Base-by-base conservation (phyloP, 2,888 invertebrate genomes). In the Mythimna lalbum region DNA sequence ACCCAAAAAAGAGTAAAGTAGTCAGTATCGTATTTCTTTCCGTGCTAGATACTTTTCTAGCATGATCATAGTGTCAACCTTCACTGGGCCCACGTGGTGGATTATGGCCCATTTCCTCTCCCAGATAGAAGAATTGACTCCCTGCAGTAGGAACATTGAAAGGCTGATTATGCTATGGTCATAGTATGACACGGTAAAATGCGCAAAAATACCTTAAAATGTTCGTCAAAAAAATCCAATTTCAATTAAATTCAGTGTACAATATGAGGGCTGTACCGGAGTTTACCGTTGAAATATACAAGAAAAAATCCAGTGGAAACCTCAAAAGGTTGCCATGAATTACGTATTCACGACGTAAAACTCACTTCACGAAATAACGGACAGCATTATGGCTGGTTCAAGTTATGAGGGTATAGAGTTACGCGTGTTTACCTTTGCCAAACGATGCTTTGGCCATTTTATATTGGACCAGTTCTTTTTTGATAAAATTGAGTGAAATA, bases 281-380 rank as follows among this genome's bases (percentile, higher is more conserved):
- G 60, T 76, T 76, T 68, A 69, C 71, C 36, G 69, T 64, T 69
- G 78, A 72, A 73, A 81, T 75, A 73, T 80, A 75, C 70, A 84
- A 62, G 74, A 75, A 83, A 84, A 89, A 88, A 82, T 82, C 79
- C 86, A 80, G 80, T 85, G 63, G 78, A 86, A 88, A 87, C 87
- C 84, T 86, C 85, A 84, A 87, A 86, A 86, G 86, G 86, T 87
- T 84, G 83, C 69, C 78, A 84, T 83, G 85, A 86, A 90, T 90
- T 90, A 90, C 88, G 90, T 90, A 90, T 90, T 90, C 90, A 89
- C 86, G 75, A 82, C 88, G 86, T 87, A 87, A 88, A 88, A 87
- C 89, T 90, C 89, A 90, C 90, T 90, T 89, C 88, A 81, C 88
- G 85, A 88, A 88, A 89, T 90, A 90, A 88, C 86, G 84, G 86